Percentiles rank a stretch among this genome's conserved stretches.
phyloP scores from a whole-genome alignment of 1,140 invertebrate species.

The Neelides sp. region DNA sequence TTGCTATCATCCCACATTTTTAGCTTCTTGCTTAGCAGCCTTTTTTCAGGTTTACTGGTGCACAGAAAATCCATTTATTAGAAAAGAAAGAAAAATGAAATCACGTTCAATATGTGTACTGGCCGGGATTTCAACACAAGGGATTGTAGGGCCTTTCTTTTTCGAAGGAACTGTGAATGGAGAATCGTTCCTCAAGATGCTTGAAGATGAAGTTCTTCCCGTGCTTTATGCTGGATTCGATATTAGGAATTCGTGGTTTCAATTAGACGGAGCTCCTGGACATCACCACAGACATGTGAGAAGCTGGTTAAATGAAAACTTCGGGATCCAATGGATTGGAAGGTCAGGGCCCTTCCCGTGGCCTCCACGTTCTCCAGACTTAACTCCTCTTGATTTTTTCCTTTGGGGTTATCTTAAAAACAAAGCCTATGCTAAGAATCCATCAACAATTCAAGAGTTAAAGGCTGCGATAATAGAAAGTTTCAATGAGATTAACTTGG shows the following conservation, averaged over 20 bases:
- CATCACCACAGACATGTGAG: constrained; percentile 33
- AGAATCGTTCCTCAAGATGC: constrained; percentile 28
- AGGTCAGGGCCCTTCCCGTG: constrained; percentile 35
- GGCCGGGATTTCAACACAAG: too few species aligned
- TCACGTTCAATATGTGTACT: too few species aligned
- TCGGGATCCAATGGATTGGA: constrained; percentile 37
- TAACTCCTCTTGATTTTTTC: constrained; percentile 37
- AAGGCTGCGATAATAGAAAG: background rate
- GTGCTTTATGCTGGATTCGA: background rate
- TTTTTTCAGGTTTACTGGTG: too few species aligned
- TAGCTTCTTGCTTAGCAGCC: too few species aligned
- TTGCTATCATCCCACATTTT: too few species aligned
- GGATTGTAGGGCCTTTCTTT: constrained; percentile 34
- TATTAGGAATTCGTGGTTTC: constrained; percentile 25
- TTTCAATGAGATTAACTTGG: background rate
- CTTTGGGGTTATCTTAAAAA: constrained; percentile 36
- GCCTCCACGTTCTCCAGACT: constrained; percentile 37
- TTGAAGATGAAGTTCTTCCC: constrained; percentile 19
- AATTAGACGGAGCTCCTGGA: constrained; percentile 37
- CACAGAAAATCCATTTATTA: too few species aligned
- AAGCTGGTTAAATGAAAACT: constrained; percentile 33
- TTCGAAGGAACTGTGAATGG: constrained; percentile 30
- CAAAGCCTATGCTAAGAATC: constrained; percentile 28
- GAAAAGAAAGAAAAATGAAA: too few species aligned
- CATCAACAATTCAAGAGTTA: background rate